Percentiles rank a stretch among this genome's conserved stretches.
Evolutionary conservation across 2,797 vertebrate species (phyloP).

Genomic region (Gadopsis bispinosus): DNA sequence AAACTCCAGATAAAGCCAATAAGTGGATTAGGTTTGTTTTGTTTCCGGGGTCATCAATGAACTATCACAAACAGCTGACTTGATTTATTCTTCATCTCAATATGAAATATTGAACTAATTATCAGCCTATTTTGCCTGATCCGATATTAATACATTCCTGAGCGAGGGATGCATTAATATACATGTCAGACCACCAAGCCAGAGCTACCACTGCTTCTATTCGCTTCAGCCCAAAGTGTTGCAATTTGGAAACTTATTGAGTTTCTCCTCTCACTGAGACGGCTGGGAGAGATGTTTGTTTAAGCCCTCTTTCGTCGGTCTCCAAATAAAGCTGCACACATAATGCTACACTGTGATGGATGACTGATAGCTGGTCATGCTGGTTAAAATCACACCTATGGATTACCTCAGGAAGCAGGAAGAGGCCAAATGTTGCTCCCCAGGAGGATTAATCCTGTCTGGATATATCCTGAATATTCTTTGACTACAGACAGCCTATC

Average conservation of each 20-base stretch:
- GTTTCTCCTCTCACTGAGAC: constrained; percentile 48
- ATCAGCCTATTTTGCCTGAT: background rate
- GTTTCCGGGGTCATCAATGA: background rate
- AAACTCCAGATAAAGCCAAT: background rate
- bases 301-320: constrained; percentile 15
- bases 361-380: constrained; percentile 16
- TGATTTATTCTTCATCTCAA: background rate
- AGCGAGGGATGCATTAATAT: constrained; percentile 35
- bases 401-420: constrained; percentile 21
- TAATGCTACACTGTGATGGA: background rate
- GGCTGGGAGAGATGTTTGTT: constrained; percentile 25
- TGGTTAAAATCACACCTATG: constrained; percentile 35
- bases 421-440: constrained; percentile 6
- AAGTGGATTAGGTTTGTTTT: background rate
- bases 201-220: background rate
- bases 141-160: background rate
- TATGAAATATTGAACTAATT: background rate
- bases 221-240: background rate
- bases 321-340: constrained; percentile 18
- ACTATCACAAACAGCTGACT: background rate
- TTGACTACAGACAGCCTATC: background rate
- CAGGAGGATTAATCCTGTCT: background rate
- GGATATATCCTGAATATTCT: background rate
- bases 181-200: constrained; percentile 33
- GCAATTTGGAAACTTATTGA: constrained; percentile 37